Percentiles rank a stretch among this genome's conserved stretches.
These are phyloP conservation scores for Pocillopora grandis DNA, from an alignment of 92 coral and sea anemone species.

Conservation along the genomic window DNA sequence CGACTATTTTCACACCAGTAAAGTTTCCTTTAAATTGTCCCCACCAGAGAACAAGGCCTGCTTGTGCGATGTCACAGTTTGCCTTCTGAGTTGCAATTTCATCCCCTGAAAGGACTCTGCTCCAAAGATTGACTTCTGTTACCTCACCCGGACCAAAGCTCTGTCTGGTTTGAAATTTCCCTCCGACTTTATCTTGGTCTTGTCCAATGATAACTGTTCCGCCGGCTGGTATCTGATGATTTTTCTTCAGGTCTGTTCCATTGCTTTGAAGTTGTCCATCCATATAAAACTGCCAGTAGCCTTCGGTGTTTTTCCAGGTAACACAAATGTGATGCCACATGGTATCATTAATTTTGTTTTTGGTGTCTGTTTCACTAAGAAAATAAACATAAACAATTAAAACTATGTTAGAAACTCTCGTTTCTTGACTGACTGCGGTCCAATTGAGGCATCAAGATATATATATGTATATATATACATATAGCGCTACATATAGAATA, in stretches of 20 bases:
- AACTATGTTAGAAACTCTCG: no score
- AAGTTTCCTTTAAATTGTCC: background rate
- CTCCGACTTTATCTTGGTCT: background rate
- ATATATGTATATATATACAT: no score
- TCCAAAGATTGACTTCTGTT: background rate
- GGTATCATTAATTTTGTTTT: background rate
- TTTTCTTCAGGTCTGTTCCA: background rate
- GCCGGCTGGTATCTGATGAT: background rate
- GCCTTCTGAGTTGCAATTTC: background rate
- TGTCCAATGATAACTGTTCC: background rate
- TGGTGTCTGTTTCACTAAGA: no score
- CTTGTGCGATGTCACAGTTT: background rate
- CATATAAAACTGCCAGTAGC: background rate
- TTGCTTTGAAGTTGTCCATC: background rate
- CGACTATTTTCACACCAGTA: no score
- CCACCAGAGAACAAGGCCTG: background rate
- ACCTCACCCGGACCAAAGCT: background rate
- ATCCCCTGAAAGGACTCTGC: background rate
- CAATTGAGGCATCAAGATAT: no score
- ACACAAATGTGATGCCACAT: slow-evolving; percentile 7
- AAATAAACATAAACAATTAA: no score
- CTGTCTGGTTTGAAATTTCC: no score
- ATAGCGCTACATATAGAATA: no score
- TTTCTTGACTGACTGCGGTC: no score
- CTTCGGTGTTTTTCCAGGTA: background rate